These are phyloP conservation scores for Parnassius glacialis DNA, from an alignment of 2,888 invertebrate species.

Conservation along the genomic window DNA sequence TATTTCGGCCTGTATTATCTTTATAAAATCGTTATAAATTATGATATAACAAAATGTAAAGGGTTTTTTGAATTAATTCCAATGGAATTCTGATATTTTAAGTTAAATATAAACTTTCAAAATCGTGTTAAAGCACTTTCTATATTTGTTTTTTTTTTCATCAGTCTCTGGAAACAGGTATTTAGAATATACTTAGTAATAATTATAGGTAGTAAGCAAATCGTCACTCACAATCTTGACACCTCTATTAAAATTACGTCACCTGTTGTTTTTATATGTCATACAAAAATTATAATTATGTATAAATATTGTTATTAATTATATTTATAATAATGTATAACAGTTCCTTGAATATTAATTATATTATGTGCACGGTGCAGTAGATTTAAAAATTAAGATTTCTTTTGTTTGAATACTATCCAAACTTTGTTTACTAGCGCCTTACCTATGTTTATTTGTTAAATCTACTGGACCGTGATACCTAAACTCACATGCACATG, in stretches of 20 bases:
- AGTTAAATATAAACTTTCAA: too few relatives aligned
- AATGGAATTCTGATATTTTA: too few relatives aligned
- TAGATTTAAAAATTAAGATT: conserved; percentile 36
- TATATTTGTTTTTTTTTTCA: too few relatives aligned
- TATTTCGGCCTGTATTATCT: too few relatives aligned
- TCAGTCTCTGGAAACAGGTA: conserved; percentile 31
- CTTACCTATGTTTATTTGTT: conserved; percentile 8
- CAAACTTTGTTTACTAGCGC: conserved; percentile 7
- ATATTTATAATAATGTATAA: conserved; percentile 57
- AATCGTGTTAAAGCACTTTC: too few relatives aligned
- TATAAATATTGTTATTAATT: conserved; percentile 69
- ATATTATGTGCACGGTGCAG: conserved; percentile 45
- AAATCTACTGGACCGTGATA: conserved; percentile 52
- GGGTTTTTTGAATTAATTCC: too few relatives aligned
- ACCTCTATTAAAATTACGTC: conserved; percentile 37
- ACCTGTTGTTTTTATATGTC: conserved; percentile 48
- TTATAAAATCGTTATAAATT: too few relatives aligned
- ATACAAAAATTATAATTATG: conserved; percentile 47
- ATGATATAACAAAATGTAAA: too few relatives aligned
- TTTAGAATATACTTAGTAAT: conserved; percentile 26
- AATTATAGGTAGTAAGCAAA: conserved; percentile 18
- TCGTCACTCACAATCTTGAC: conserved; percentile 9
- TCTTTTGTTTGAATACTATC: conserved; percentile 27
- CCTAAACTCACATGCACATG: conserved; percentile 55
- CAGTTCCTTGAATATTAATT: conserved; percentile 60